A percentile compares a stretch with the other conserved stretches of the same genome.
Conservation (phyloP, 2,797 vertebrate genomes). For the Falco concolor region DNA sequence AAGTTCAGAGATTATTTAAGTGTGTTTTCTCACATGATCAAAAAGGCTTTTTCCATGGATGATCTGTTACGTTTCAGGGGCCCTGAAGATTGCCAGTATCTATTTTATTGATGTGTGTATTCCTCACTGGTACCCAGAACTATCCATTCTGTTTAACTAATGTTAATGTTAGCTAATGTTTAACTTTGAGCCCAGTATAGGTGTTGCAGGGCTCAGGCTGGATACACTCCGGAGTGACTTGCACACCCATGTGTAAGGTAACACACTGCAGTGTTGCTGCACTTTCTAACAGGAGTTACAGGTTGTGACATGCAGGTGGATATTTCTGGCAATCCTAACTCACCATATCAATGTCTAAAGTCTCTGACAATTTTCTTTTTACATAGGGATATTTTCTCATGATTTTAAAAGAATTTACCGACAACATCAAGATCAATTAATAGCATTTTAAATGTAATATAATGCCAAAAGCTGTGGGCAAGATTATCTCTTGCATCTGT, state of each 20-base stretch:
- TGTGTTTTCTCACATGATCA: background rate
- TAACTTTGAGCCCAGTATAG: background rate
- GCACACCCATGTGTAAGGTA: background rate
- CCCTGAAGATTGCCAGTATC: background rate
- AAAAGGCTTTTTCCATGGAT: background rate
- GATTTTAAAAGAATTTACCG: background rate
- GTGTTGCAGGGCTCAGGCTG: background rate
- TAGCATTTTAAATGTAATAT: background rate
- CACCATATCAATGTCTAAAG: rapidly evolving
- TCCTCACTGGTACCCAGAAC: background rate
- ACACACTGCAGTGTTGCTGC: background rate
- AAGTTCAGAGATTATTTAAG: background rate
- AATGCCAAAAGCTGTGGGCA: background rate
- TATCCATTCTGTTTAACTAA: background rate
- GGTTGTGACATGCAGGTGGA: background rate
- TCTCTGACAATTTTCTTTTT: background rate
- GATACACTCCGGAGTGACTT: background rate
- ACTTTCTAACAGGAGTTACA: background rate
- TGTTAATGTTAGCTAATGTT: background rate
- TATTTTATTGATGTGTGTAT: background rate
- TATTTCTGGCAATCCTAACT: background rate
- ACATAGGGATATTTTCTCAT: background rate
- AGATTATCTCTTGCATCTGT: background rate
- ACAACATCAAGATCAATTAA: background rate
- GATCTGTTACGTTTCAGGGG: background rate